Evolutionary conservation across 2,797 vertebrate species (phyloP), one percentile per base, ranked within the genome.

Genomic region (Liparis tanakae): DNA sequence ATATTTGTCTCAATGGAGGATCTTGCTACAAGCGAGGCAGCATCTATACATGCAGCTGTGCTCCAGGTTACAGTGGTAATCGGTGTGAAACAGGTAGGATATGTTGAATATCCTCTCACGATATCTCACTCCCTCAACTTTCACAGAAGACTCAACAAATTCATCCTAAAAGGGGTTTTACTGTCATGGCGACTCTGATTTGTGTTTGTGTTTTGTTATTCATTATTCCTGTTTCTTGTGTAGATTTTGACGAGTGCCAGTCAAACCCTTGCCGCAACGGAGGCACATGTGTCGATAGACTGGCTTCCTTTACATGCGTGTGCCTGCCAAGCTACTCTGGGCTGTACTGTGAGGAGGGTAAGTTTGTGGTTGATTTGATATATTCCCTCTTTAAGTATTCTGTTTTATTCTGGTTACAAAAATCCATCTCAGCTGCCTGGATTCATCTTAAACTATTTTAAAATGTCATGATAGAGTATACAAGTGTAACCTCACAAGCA

Each of bases 241-340:
- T 85, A 99, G 98, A 99, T 85, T 92, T 96, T 14, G 98, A 99
- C 80, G 98, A 99, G 83, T 99, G 98, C 84, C 97, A 98, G 53
- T 96, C 96, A 67, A 99, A 96, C 67, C 97, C 97, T 6, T 99
- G 98, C 76, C 95, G 90, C 58, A 99, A 99, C 75, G 98, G 98
- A 89, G 98, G 96, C 41, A 98, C 97, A 0, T 99, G 98, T 75
- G 80, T 98, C 1, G 98, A 99, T 9, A 94, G 95, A 0, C 83
- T 96, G 71, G 96, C 95, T 82, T 96, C 89, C 7, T 98, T 97
- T 84, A 93, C 86, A 51, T 99, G 98, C 82, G 84, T 97, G 50
- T 99, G 98, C 86, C 95, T 99, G 18, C 96, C 98, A 50, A 99
- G 98, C 88, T 99, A 99, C 20, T 39, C 93, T 0, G 98, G 98